Evolutionary conservation across 1,140 invertebrate genomes (phyloP).

Genomic region (Neodiprion virginianus): DNA sequence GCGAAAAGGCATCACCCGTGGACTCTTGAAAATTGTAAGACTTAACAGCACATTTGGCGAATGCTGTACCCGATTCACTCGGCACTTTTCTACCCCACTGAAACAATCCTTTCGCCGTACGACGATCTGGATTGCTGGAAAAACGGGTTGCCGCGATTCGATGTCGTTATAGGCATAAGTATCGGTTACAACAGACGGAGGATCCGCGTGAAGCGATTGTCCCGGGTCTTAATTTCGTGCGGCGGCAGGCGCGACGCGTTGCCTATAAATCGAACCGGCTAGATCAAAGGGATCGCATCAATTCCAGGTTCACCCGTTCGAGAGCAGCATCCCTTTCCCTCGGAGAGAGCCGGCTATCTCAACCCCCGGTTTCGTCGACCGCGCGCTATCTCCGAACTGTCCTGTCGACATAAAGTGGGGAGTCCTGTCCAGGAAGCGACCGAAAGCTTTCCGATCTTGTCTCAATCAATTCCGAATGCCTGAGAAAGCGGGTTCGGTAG

Average conservation of each 20-base stretch:
- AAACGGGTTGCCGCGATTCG: no score
- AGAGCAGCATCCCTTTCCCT: conserved; percentile 11
- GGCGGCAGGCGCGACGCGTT: not conserved
- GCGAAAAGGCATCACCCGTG: no score
- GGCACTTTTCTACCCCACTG: no score
- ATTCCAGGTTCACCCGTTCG: not conserved
- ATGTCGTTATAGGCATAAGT: no score
- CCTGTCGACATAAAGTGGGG: conserved; percentile 49
- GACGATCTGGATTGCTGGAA: no score
- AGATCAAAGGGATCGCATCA: not conserved
- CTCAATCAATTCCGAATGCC: conserved; percentile 38
- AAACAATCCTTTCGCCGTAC: no score
- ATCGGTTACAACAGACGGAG: no score
- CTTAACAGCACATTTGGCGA: no score
- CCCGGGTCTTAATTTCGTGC: no score
- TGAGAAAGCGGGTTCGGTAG: not conserved
- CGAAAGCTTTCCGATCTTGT: conserved; percentile 43
- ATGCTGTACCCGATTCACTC: no score
- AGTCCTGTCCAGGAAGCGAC: conserved; percentile 49
- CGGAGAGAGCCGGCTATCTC: conserved; percentile 12
- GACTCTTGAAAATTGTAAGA: no score
- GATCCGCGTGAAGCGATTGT: no score
- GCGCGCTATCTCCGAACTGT: conserved; percentile 29
- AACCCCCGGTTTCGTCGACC: not conserved
- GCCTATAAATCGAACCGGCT: not conserved